Evolutionary conservation across 2,888 invertebrate genomes (phyloP).

Genomic region (Physocephala rufipes): DNA sequence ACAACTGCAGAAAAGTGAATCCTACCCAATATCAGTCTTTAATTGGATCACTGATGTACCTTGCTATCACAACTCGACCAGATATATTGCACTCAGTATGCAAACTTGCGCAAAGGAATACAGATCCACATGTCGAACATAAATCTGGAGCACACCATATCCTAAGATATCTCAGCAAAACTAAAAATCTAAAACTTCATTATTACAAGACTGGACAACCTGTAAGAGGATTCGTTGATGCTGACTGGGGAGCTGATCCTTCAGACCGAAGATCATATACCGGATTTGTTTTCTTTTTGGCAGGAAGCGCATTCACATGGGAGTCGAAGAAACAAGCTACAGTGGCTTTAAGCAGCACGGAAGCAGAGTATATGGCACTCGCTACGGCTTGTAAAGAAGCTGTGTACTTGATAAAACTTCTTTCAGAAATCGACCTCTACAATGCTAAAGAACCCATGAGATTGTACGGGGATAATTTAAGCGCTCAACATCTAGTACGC

Average conservation of each 20-base stretch:
- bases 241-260: slow-evolving; percentile 34
- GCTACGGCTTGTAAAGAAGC: neutral
- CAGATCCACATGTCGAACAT: slow-evolving; percentile 46
- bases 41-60: too few relatives aligned
- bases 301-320: neutral
- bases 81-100: slow-evolving; percentile 46
- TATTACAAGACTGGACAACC: slow-evolving; percentile 1
- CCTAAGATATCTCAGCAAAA: slow-evolving; percentile 43
- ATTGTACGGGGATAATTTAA: neutral
- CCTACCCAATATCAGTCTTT: slow-evolving; percentile 30
- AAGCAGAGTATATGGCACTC: neutral
- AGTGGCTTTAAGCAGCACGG: neutral
- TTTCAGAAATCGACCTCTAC: neutral
- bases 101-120: slow-evolving; percentile 46
- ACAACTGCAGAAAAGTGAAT: slow-evolving; percentile 33
- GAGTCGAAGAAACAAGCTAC: slow-evolving; percentile 3
- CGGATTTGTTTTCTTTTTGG: neutral
- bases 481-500: neutral
- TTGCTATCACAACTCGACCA: slow-evolving; percentile 42
- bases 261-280: slow-evolving; percentile 13
- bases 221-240: slow-evolving; percentile 41
- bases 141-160: slow-evolving; percentile 44
- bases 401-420: neutral
- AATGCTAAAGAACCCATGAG: neutral
- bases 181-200: neutral